phyloP scores from a whole-genome alignment of 2,888 invertebrate genomes.

The Chromoteleia sp. region DNA sequence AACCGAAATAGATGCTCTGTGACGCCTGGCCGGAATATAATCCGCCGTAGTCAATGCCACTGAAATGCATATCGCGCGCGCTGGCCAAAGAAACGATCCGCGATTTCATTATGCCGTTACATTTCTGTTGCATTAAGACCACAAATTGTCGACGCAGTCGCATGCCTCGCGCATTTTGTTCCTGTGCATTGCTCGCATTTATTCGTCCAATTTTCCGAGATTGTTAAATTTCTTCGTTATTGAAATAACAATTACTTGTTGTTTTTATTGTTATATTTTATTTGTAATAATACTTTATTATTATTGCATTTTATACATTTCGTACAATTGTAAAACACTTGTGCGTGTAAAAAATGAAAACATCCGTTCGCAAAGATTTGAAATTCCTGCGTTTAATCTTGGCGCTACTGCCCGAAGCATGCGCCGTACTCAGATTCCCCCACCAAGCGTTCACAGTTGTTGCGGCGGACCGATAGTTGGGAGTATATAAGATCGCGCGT shows the following conservation, averaged over 20 bases:
- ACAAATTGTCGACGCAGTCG: slow-evolving; percentile 40
- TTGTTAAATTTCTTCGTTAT: background rate
- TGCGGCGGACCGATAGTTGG: too few species aligned
- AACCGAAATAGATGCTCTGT: slow-evolving; percentile 48
- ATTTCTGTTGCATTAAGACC: slow-evolving; percentile 55
- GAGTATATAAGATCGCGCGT: too few species aligned
- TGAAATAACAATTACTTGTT: background rate
- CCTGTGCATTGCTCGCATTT: slow-evolving; percentile 15
- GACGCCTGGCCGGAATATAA: slow-evolving; percentile 60
- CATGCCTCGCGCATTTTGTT: slow-evolving; percentile 27
- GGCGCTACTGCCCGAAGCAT: too few species aligned
- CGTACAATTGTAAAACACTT: too few species aligned
- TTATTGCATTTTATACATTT: too few species aligned
- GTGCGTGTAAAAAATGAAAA: too few species aligned
- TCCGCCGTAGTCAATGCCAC: slow-evolving; percentile 46
- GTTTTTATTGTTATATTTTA: too few species aligned
- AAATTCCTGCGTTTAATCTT: too few species aligned
- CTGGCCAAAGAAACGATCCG: slow-evolving; percentile 47
- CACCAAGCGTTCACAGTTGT: too few species aligned
- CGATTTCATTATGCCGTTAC: slow-evolving; percentile 59
- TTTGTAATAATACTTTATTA: too few species aligned
- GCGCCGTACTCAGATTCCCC: too few species aligned
- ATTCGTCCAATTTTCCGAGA: background rate
- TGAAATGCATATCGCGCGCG: slow-evolving; percentile 57
- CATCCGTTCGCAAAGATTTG: too few species aligned